Base-by-base conservation (phyloP, 2,113 vertebrate genomes). In the Motacilla alba region DNA sequence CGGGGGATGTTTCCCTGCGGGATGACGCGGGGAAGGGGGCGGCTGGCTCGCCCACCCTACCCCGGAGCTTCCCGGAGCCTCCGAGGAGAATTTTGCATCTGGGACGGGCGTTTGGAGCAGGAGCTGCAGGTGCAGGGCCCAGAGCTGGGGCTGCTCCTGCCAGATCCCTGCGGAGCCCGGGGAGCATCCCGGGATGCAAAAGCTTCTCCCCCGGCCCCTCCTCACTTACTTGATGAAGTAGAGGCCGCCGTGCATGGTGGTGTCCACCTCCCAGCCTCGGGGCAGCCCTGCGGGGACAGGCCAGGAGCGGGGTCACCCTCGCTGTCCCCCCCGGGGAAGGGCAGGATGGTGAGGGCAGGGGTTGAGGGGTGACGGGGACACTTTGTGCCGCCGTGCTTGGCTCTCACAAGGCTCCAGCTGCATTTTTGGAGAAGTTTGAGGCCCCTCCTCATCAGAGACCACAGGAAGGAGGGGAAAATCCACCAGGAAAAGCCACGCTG, bases 221-320 rank as follows among this genome's bases (percentile, higher is more conserved):
- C 24, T 14, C 87, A 98, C 98, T 98, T 95, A 98, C 98, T 98
- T 98, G 96, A 98, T 98, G 94, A 98, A 98, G 92, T 98, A 98
- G 67, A 97, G 83, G 27, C 96, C 93, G 55, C 98, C 98, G 8
- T 97, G 97, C 50, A 26, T 63, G 2, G 98, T 98, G 53, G 93
- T 97, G 73, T 97, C 98, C 96, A 93, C 91, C 93, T 98, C 98
- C 98, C 98, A 98, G 88, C 98, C 98, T 70, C 92, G 96, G 77
- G 98, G 98, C 94, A 98, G 83, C 78, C 91, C 98, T 98, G 95
- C 3, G 43, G 87, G 95, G 73, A 97, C 69, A 93, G 20, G 66
- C 53, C 76, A 62, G 74, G 39, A 81, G 83, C 33, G 77, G 2
- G 10, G 50, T 93, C 87, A 93, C 43, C 49, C 27, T 75, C 68